Evolutionary conservation across 2,113 vertebrate genomes (phyloP).

Genomic region (Naja naja): DNA sequence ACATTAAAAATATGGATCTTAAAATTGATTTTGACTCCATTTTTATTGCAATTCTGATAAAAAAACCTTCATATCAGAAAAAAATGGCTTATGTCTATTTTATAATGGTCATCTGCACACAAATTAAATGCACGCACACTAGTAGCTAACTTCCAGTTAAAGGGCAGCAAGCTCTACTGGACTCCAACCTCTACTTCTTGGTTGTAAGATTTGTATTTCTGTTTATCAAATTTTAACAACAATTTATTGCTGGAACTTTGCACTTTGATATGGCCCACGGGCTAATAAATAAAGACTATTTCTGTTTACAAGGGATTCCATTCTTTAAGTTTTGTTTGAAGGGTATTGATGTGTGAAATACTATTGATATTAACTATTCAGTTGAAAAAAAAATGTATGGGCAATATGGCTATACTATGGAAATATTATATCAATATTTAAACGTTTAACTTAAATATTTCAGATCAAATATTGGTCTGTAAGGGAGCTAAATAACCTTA

Average conservation of each 20-base stretch:
- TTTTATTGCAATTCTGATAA: constrained; percentile 1
- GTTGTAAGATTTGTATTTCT: not conserved
- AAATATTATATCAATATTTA: not conserved
- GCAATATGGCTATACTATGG: not conserved
- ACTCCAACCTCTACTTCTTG: not conserved
- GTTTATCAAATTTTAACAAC: too few relatives aligned
- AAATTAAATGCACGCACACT: not conserved
- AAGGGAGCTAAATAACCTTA: not conserved
- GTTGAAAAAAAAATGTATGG: not conserved
- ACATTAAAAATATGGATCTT: constrained; percentile 25
- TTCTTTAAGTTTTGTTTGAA: not conserved
- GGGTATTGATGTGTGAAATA: not conserved
- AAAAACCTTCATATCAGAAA: constrained; percentile 5
- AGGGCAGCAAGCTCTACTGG: not conserved
- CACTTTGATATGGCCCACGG: too few relatives aligned
- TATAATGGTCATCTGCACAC: not conserved
- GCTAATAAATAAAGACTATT: too few relatives aligned
- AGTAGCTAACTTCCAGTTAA: not conserved
- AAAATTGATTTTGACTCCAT: constrained; percentile 14
- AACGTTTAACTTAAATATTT: not conserved
- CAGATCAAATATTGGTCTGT: not conserved
- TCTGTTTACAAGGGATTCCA: not conserved
- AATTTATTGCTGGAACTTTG: too few relatives aligned
- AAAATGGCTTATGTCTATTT: not conserved
- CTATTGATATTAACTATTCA: not conserved